Evolutionary conservation across 1,140 invertebrate genomes (phyloP).

Genomic region (Aphis gossypii): DNA sequence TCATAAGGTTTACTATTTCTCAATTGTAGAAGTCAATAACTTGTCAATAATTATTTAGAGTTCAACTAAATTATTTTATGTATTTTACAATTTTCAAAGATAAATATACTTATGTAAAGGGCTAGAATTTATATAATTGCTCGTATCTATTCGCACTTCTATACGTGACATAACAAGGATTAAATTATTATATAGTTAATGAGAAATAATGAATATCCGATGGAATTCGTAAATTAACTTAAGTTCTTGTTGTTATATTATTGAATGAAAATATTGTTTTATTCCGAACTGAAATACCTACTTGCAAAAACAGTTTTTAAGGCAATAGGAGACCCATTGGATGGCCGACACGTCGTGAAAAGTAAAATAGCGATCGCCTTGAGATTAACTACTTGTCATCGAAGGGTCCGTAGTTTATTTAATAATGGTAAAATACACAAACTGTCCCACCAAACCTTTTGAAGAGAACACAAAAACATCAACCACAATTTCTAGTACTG

Average conservation of each 20-base stretch:
- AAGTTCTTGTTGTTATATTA: background rate
- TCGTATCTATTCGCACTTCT: too few species aligned
- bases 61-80: background rate
- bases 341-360: background rate
- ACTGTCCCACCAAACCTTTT: background rate
- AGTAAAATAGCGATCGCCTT: background rate
- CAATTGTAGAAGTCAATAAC: too few species aligned
- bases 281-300: background rate
- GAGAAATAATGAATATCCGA: too few species aligned
- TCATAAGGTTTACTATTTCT: too few species aligned
- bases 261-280: background rate
- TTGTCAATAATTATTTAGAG: too few species aligned
- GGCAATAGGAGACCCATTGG: too few species aligned
- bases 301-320: background rate
- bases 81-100: background rate
- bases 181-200: background rate
- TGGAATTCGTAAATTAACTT: background rate
- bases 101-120: background rate
- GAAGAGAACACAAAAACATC: background rate
- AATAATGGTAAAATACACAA: conserved; percentile 16
- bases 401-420: conserved; percentile 12
- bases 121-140: background rate
- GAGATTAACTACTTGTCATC: background rate
- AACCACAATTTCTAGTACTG: background rate
- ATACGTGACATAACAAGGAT: background rate